Evolutionary conservation across 2,113 vertebrate species (phyloP), one percentile per base, ranked within the genome.

Genomic region (Clarias batrachus): DNA sequence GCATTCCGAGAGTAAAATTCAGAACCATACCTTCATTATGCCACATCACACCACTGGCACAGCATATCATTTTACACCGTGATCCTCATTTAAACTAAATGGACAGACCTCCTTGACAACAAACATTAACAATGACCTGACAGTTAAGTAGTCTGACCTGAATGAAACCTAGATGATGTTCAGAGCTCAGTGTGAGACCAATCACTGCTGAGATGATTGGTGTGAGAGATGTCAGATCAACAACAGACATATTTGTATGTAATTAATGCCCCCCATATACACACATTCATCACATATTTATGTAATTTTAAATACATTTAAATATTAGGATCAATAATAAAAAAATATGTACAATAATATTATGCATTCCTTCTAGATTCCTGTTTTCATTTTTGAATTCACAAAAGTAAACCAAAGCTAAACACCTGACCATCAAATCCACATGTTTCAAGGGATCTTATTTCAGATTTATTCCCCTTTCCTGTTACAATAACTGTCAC

Each of bases 11-110:
- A 84, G 60, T 74, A 63, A 88, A 63, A 87, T 87, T 87, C 85
- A 79, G 70, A 90, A 63, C 37, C 81, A 65, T 88, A 52, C 77
- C 71, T 84, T 89, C 86, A 89, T 90, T 90, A 86, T 30, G 59
- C 60, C 68, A 87, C 37, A 87, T 83, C 85, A 88, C 83, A 87
- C 78, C 83, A 86, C 66, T 71, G 65, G 23, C 62, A 86, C 68
- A 56, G 60, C 62, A 48, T 52, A 87, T 83, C 84, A 87, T 87
- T 89, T 83, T 90, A 88, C 83, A 89, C 33, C 71, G 68, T 81
- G 52, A 89, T 81, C 82, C 59, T 82, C 60, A 57, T 63, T 73
- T 85, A 70, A 87, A 82, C 71, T 71, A 89, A 65, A 90, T 74
- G 80, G n/a, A 82, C 65, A 85, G 52, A 70, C 62, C 60, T 85